A percentile compares a stretch with the other conserved stretches of the same genome.
Evolutionary conservation across 1,140 invertebrate species (phyloP).

Genomic region (Globodera rostochiensis): DNA sequence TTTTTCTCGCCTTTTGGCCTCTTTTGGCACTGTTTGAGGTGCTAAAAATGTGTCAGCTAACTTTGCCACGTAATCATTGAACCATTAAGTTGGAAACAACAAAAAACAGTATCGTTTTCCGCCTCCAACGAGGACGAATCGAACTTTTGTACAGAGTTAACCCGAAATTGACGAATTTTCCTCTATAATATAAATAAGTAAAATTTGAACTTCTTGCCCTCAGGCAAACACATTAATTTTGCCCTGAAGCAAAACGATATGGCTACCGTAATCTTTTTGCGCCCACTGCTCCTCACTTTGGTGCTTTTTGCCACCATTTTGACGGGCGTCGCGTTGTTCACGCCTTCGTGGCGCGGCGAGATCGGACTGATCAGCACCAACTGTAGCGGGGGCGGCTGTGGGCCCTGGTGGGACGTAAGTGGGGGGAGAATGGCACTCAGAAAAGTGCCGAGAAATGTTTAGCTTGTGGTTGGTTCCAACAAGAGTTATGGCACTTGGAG

Average conservation of each 20-base stretch:
- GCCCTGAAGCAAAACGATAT: not conserved
- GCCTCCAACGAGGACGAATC: no score
- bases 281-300: conserved; percentile 16
- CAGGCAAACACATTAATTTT: no score
- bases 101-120: no score
- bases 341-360: conserved; percentile 24
- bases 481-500: no score
- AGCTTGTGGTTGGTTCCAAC: no score
- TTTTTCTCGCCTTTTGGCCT: not conserved
- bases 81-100: not conserved
- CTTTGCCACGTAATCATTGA: not conserved
- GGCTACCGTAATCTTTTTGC: conserved; percentile 19
- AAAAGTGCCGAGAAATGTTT: no score
- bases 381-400: conserved; percentile 11
- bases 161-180: no score
- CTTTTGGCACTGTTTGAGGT: not conserved
- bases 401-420: conserved; percentile 25
- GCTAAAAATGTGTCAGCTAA: not conserved
- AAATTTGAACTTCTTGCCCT: no score
- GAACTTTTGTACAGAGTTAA: no score
- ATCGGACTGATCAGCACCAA: conserved; percentile 19
- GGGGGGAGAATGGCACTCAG: not conserved
- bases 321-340: conserved; percentile 21
- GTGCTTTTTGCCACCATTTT: conserved; percentile 11
- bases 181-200: no score